These are phyloP conservation scores for Nephrotoma appendiculata DNA, from an alignment of 2,888 invertebrate genomes.

Conservation along the genomic window DNA sequence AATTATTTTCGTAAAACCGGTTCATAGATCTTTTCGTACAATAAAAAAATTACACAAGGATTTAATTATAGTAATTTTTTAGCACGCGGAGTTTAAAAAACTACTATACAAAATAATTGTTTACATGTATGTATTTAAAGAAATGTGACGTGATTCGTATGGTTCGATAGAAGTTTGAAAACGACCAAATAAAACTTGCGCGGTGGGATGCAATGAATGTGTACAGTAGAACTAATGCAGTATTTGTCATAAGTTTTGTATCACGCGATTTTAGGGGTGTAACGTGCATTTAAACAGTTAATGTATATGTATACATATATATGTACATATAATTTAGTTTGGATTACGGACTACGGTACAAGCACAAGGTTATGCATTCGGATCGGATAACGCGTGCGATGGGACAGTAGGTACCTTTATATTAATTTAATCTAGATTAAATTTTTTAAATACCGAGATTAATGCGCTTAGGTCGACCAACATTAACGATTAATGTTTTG, in stretches of 20 bases:
- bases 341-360: too few species aligned
- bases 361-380: neutral
- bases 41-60: neutral
- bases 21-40: neutral
- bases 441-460: neutral
- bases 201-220: neutral
- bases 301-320: too few species aligned
- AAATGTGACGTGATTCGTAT: neutral
- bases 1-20: neutral
- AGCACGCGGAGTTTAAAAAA: neutral
- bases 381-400: neutral
- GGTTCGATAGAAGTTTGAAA: neutral
- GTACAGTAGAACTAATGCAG: neutral
- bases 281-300: neutral
- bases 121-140: neutral
- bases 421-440: neutral
- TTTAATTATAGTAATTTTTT: neutral
- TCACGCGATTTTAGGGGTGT: neutral
- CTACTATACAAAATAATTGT: neutral
- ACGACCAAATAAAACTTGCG: neutral
- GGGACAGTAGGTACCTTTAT: neutral
- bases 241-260: neutral
- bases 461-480: neutral
- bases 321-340: too few species aligned
- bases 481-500: neutral